Percentiles rank a stretch among this genome's conserved stretches.
Conservation (phyloP, 1,140 invertebrate species). For the Microplitis mediator region DNA sequence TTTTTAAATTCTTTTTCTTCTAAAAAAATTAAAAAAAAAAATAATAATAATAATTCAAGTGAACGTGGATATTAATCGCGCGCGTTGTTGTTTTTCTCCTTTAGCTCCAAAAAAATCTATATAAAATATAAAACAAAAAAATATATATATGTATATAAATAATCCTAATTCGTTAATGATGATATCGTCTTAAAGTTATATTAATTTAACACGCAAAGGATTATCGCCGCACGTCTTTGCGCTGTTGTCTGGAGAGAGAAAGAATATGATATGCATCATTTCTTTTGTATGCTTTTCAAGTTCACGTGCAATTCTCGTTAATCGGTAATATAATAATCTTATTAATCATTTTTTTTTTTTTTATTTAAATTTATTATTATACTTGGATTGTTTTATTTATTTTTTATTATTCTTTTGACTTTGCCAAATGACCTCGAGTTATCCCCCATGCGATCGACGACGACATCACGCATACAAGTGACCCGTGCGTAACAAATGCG, state of each 20-base stretch:
- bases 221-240: slow-evolving; percentile 16
- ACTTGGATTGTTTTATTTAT: too few species aligned
- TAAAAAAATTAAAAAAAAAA: neutral
- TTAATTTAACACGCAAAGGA: slow-evolving; percentile 11
- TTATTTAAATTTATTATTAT: neutral
- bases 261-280: slow-evolving; percentile 45
- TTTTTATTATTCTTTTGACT: neutral
- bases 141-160: slow-evolving; percentile 25
- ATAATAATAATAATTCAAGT: neutral
- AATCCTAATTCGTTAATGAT: slow-evolving; percentile 42
- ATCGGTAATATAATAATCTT: neutral
- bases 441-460: neutral
- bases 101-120: too few species aligned
- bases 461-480: neutral
- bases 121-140: too few species aligned
- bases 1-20: neutral
- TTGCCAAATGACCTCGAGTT: neutral
- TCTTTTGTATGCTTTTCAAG: slow-evolving; percentile 3
- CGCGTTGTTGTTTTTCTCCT: too few species aligned
- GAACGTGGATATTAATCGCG: too few species aligned
- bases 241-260: slow-evolving; percentile 33
- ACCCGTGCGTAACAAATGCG: neutral
- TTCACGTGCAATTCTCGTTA: neutral
- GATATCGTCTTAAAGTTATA: too few species aligned
- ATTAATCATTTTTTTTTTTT: neutral